These are phyloP conservation scores for Cerceris ruficornis DNA, from an alignment of 2,888 invertebrate genomes.

Conservation along the genomic window DNA sequence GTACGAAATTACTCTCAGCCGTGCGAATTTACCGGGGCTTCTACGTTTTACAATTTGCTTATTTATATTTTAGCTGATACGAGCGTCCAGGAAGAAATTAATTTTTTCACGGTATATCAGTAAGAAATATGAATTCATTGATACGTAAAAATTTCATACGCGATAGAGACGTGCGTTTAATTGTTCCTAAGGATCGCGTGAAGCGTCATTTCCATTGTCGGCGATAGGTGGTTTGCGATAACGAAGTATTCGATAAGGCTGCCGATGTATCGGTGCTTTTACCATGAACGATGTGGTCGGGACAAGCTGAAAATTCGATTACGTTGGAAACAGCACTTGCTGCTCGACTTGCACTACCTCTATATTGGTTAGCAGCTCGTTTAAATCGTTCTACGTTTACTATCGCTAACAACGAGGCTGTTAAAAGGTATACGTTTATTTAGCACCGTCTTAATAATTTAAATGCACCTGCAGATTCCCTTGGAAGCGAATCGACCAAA, in stretches of 20 bases:
- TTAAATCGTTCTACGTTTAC: conserved; percentile 61
- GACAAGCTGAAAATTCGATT: conserved; percentile 71
- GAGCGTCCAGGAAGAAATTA: too few species aligned
- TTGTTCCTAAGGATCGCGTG: too few species aligned
- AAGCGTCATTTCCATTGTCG: not conserved
- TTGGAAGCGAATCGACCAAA: too few species aligned
- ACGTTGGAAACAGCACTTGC: conserved; percentile 69
- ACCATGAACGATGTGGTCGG: conserved; percentile 21
- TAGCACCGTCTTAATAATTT: conserved; percentile 8
- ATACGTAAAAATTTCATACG: not conserved
- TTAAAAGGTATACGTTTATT: conserved; percentile 51
- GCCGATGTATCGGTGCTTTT: conserved; percentile 35
- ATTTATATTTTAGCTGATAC: not conserved
- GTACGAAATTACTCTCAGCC: conserved; percentile 1
- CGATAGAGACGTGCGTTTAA: too few species aligned
- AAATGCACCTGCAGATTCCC: too few species aligned
- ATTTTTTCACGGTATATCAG: too few species aligned
- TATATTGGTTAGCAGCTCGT: conserved; percentile 59
- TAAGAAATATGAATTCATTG: not conserved
- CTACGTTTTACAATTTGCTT: not conserved
- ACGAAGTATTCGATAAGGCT: conserved; percentile 51
- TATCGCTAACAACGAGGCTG: conserved; percentile 29
- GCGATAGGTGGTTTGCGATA: conserved; percentile 42
- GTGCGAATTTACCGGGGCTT: not conserved
- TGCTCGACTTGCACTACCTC: conserved; percentile 58